Evolutionary conservation across 2,888 invertebrate genomes (phyloP).

Genomic region (Rhamnusium bicolor): DNA sequence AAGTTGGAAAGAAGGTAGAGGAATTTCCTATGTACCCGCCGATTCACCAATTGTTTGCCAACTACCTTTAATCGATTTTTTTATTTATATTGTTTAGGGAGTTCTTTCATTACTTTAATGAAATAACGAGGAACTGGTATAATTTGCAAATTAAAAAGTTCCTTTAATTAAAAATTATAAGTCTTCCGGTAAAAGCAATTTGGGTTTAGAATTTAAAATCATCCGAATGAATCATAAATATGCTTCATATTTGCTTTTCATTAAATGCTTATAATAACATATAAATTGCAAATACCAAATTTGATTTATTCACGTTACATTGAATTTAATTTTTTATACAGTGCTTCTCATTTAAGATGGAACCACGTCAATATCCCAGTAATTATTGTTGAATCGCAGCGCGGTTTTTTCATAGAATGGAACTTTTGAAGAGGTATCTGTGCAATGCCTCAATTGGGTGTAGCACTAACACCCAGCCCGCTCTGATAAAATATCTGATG

Average conservation of each 20-base stretch:
- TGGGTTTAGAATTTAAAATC: background rate
- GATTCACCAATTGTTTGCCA: conserved; percentile 17
- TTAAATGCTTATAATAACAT: background rate
- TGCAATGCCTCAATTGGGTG: too few relatives aligned
- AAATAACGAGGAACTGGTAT: conserved; percentile 7
- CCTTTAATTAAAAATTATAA: conserved; percentile 19
- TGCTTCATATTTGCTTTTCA: background rate
- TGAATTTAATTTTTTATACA: too few relatives aligned
- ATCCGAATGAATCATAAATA: background rate
- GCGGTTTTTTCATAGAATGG: too few relatives aligned
- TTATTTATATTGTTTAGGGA: conserved; percentile 3
- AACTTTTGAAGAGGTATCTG: too few relatives aligned
- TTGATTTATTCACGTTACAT: background rate
- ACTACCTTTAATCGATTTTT: conserved; percentile 1
- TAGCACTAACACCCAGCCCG: too few relatives aligned
- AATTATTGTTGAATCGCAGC: too few relatives aligned
- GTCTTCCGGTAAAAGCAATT: background rate
- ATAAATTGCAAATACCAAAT: background rate
- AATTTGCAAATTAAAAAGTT: conserved; percentile 18
- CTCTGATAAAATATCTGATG: too few relatives aligned
- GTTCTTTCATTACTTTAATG: conserved; percentile 18
- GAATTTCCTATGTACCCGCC: background rate
- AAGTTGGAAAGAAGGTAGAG: conserved; percentile 1
- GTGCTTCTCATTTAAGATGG: too few relatives aligned
- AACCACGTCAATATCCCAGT: too few relatives aligned